Percentiles rank a stretch among this genome's conserved stretches.
phyloP scores from a whole-genome alignment of 2,113 vertebrate genomes.

The Chiloscyllium plagiosum region DNA sequence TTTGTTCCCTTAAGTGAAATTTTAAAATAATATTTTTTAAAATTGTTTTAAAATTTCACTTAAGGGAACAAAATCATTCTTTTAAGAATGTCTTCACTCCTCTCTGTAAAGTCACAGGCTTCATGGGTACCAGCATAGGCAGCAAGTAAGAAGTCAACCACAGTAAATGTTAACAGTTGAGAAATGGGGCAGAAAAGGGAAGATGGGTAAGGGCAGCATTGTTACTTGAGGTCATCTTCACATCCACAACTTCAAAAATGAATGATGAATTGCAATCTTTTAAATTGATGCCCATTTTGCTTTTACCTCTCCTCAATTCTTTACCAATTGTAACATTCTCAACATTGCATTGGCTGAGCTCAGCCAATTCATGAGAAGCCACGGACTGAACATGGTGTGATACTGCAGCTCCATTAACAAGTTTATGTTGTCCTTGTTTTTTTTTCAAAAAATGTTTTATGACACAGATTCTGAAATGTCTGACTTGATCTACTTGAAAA shows the following conservation, averaged over 20 bases:
- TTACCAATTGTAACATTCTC: neutral
- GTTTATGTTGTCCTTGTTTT: no score
- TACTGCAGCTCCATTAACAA: no score
- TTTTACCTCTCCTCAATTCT: neutral
- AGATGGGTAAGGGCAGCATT: neutral
- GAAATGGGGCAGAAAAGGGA: neutral
- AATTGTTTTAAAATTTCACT: no score
- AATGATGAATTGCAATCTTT: neutral
- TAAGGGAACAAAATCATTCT: no score
- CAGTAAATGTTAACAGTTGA: neutral
- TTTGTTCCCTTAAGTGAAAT: neutral
- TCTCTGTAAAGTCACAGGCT: neutral
- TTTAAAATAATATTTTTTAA: neutral
- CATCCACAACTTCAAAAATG: neutral
- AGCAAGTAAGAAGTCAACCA: neutral
- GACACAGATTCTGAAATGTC: no score
- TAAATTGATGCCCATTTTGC: neutral
- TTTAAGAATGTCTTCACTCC: neutral
- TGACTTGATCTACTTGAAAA: no score
- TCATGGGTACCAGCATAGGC: neutral
- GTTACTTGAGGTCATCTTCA: neutral
- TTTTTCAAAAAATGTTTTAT: no score
- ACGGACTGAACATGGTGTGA: neutral
- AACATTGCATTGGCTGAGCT: neutral
- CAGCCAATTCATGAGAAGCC: neutral